A percentile compares a stretch with the other conserved stretches of the same genome.
phyloP scores from a whole-genome alignment of 2,888 invertebrate species.

The Patella pellucida region DNA sequence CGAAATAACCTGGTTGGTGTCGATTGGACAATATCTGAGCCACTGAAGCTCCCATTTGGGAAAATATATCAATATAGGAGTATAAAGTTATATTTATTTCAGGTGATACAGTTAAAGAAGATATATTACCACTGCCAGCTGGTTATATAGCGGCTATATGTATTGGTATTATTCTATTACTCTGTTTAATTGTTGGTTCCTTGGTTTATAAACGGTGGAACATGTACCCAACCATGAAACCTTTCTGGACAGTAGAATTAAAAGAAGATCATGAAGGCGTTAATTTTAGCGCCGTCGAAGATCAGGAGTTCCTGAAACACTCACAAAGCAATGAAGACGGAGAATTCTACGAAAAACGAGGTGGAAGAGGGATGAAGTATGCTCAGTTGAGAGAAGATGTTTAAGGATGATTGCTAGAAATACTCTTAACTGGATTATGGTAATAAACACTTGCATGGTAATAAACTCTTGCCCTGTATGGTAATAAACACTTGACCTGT shows the following conservation, averaged over 20 bases:
- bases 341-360: not conserved
- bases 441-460: too few species aligned
- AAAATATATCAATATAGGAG: too few species aligned
- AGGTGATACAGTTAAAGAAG: slow-evolving; percentile 20
- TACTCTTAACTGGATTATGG: too few species aligned
- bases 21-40: too few species aligned
- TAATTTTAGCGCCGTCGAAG: slow-evolving; percentile 58
- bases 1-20: too few species aligned
- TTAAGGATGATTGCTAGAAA: not conserved
- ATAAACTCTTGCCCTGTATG: too few species aligned
- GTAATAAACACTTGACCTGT: too few species aligned
- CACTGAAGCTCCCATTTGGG: too few species aligned
- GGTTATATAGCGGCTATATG: slow-evolving; percentile 50
- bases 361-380: not conserved
- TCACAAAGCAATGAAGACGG: not conserved
- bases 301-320: slow-evolving; percentile 28
- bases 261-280: slow-evolving; percentile 61
- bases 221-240: slow-evolving; percentile 40
- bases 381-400: slow-evolving; percentile 2
- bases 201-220: slow-evolving; percentile 46
- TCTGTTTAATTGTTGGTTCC: slow-evolving; percentile 46
- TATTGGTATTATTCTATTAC: slow-evolving; percentile 41
- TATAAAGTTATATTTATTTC: not conserved
- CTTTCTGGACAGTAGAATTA: slow-evolving; percentile 63
- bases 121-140: slow-evolving; percentile 17